Evolutionary conservation across 2,888 invertebrate species (phyloP).

Genomic region (Chalcosyrphus nemorum): DNA sequence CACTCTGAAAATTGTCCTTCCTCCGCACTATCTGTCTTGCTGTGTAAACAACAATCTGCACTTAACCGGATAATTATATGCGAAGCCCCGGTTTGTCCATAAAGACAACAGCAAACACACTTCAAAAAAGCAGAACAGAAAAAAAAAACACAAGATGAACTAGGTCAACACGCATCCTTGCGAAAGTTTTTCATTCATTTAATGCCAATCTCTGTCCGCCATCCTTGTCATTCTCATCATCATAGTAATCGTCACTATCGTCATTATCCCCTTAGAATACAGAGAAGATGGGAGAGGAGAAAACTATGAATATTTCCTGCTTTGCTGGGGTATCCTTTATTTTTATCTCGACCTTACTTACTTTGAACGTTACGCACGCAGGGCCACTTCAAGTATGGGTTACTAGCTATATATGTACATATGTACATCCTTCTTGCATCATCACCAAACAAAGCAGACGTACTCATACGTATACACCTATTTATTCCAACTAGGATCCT

Average conservation of each 20-base stretch:
- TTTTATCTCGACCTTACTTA: slow-evolving; percentile 47
- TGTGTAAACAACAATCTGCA: slow-evolving; percentile 48
- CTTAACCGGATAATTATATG: slow-evolving; percentile 65
- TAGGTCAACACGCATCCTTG: slow-evolving; percentile 57
- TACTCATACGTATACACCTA: slow-evolving; percentile 14
- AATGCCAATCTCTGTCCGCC: slow-evolving; percentile 48
- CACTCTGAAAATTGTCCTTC: not conserved
- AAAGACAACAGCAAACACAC: slow-evolving; percentile 12
- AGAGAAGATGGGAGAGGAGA: too few species aligned
- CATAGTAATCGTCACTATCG: slow-evolving; percentile 44
- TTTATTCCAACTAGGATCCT: slow-evolving; percentile 25
- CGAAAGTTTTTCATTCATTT: slow-evolving; percentile 57
- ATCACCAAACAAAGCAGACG: slow-evolving; percentile 56
- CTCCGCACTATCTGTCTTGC: not conserved
- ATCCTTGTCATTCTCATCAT: slow-evolving; percentile 26
- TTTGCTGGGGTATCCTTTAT: not conserved
- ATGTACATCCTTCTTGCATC: slow-evolving; percentile 47
- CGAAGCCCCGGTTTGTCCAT: slow-evolving; percentile 10
- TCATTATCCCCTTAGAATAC: slow-evolving; percentile 38
- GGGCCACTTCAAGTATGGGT: slow-evolving; percentile 50
- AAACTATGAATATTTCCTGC: slow-evolving; percentile 13
- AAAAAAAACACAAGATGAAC: not conserved
- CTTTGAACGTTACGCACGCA: slow-evolving; percentile 56
- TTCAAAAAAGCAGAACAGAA: not conserved
- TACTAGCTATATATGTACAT: too few species aligned